Evolutionary conservation across 92 coral and sea anemone genomes (phyloP).

Genomic region (Bergia puertoricense): DNA sequence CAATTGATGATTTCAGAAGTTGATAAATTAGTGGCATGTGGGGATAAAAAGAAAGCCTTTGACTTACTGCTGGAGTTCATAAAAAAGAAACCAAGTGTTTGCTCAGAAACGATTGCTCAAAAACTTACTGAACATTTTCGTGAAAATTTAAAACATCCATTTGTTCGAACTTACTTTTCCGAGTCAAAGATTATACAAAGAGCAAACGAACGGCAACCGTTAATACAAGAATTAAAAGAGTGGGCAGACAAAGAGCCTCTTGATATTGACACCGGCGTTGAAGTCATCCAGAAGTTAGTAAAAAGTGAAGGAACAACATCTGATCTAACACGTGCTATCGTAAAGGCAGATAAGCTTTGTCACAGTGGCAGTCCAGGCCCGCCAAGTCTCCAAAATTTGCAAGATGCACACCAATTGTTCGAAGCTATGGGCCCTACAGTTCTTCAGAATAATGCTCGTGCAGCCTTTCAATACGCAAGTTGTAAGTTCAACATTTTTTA

Average conservation of each 20-base stretch:
- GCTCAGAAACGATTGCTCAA: conserved; percentile 47
- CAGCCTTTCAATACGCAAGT: conserved; percentile 61
- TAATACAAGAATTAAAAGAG: conserved; percentile 42
- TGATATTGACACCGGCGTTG: conserved; percentile 57
- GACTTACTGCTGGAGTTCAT: conserved; percentile 43
- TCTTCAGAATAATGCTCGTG: conserved; percentile 48
- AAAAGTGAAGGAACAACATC: conserved; percentile 50
- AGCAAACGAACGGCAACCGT: conserved; percentile 31
- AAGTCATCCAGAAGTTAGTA: conserved; percentile 54
- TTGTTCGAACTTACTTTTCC: conserved; percentile 12
- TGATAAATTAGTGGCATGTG: conserved; percentile 57
- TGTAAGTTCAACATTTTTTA: conserved; percentile 57
- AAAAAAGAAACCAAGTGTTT: conserved; percentile 31
- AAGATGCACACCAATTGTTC: conserved; percentile 64
- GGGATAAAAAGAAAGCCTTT: conserved; percentile 58
- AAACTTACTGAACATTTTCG: conserved; percentile 48
- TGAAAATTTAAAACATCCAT: conserved; percentile 45
- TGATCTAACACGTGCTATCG: conserved; percentile 44
- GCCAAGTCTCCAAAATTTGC: conserved; percentile 39
- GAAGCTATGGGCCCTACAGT: conserved; percentile 68
- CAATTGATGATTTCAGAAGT: conserved; percentile 52
- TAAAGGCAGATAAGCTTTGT: conserved; percentile 32
- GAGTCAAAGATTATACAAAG: conserved; percentile 19
- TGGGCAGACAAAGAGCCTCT: conserved; percentile 48
- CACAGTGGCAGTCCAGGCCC: conserved; percentile 1